Percentiles rank a stretch among this genome's conserved stretches.
Conservation (phyloP, 2,113 vertebrate species). For the Myotis yumanensis region DNA sequence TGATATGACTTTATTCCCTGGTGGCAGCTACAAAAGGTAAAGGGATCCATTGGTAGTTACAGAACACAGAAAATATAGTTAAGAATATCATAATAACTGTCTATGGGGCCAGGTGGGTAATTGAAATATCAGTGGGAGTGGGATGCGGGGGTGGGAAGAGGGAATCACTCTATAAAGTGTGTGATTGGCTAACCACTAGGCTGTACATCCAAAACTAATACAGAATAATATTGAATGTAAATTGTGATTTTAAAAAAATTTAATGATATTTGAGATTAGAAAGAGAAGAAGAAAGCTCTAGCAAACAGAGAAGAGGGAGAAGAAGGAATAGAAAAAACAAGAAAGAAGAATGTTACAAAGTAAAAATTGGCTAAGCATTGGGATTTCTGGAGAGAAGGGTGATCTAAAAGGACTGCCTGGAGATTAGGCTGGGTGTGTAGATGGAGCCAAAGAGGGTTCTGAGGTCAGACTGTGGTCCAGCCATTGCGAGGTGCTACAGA, state of each 20-base stretch:
- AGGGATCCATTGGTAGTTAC: neutral
- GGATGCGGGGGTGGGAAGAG: neutral
- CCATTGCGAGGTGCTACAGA: neutral
- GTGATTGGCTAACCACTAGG: neutral
- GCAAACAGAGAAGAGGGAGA: neutral
- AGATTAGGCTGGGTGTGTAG: neutral
- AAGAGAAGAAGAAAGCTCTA: neutral
- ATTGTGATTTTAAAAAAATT: neutral
- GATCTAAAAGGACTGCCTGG: neutral
- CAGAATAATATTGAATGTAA: neutral
- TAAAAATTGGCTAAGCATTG: neutral
- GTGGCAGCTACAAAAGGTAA: neutral
- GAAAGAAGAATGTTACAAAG: neutral
- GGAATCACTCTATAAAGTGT: neutral
- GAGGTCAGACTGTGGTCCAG: neutral
- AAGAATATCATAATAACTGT: neutral
- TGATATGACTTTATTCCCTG: neutral
- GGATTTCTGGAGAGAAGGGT: neutral
- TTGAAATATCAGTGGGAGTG: neutral
- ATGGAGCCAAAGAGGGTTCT: neutral
- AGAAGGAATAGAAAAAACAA: neutral
- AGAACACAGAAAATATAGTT: neutral
- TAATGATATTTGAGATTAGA: neutral
- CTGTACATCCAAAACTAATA: neutral
- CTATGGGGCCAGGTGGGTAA: neutral